Percentiles rank a stretch among this genome's conserved stretches.
phyloP scores from a whole-genome alignment of 2,888 invertebrate species.

The Plusia festucae region DNA sequence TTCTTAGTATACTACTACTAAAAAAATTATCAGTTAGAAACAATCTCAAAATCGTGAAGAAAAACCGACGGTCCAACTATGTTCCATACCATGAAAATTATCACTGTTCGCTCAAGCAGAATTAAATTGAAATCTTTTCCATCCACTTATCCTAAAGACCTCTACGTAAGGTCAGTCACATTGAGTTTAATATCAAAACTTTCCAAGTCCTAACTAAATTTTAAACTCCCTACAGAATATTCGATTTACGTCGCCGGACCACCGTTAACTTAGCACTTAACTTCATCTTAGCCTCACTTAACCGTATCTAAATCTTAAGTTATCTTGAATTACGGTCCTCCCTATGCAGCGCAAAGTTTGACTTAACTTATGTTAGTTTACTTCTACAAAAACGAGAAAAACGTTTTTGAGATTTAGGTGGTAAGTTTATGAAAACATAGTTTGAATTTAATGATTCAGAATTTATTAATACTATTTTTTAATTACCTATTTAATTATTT shows the following conservation, averaged over 20 bases:
- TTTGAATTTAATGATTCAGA: slow-evolving; percentile 17
- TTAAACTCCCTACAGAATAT: slow-evolving; percentile 65
- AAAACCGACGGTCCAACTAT: not conserved
- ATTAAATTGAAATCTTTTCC: slow-evolving; percentile 29
- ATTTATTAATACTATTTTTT: too few relatives aligned
- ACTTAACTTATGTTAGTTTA: slow-evolving; percentile 71
- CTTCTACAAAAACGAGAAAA: slow-evolving; percentile 72
- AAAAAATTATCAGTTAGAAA: too few relatives aligned
- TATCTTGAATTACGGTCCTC: slow-evolving; percentile 76
- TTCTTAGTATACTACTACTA: too few relatives aligned
- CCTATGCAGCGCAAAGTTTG: slow-evolving; percentile 76
- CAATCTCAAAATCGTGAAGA: too few relatives aligned
- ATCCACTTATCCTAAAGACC: slow-evolving; percentile 9
- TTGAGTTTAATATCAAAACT: slow-evolving; percentile 41
- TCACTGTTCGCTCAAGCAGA: not conserved
- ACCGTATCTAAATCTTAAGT: slow-evolving; percentile 80
- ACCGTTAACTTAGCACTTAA: slow-evolving; percentile 77
- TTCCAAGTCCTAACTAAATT: slow-evolving; percentile 59
- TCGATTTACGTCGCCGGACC: slow-evolving; percentile 60
- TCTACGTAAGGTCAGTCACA: slow-evolving; percentile 41
- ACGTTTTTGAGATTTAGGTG: slow-evolving; percentile 67
- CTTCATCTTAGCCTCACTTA: slow-evolving; percentile 78
- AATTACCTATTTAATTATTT: too few relatives aligned
- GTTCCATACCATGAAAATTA: not conserved
- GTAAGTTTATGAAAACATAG: slow-evolving; percentile 35